phyloP scores from a whole-genome alignment of 2,113 vertebrate species.

The Corydoras sp. region DNA sequence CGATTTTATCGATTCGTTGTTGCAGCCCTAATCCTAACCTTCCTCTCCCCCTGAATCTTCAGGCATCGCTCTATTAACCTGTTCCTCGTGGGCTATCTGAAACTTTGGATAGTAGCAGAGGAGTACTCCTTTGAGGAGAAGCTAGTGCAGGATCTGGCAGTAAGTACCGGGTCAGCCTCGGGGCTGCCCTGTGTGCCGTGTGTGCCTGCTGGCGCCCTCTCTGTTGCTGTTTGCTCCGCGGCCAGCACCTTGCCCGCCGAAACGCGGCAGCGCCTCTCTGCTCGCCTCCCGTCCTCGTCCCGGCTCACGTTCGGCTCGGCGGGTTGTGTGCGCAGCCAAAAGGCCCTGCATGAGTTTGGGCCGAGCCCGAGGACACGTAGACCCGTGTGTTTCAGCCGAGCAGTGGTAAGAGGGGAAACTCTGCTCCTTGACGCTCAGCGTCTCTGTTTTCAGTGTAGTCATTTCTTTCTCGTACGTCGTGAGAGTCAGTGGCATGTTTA shows the following conservation, averaged over 20 bases:
- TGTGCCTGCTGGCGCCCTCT: conserved; percentile 57
- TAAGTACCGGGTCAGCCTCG: conserved; percentile 82
- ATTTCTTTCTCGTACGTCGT: conserved; percentile 59
- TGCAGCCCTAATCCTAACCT: conserved; percentile 55
- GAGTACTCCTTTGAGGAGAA: conserved; percentile 70
- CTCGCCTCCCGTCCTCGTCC: conserved; percentile 51
- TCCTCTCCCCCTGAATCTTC: conserved; percentile 78
- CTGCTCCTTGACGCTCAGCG: conserved; percentile 47
- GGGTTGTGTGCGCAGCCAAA: conserved; percentile 60
- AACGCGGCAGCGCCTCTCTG: conserved; percentile 56
- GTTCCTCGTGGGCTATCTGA: conserved; percentile 99
- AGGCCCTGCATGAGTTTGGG: conserved; percentile 68
- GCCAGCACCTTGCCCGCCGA: conserved; percentile 60
- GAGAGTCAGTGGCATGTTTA: conserved; percentile 65
- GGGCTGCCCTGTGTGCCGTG: conserved; percentile 62
- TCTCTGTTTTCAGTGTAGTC: conserved; percentile 63
- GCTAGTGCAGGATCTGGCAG: conserved; percentile 96
- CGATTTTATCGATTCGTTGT: no score
- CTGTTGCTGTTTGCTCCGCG: conserved; percentile 65
- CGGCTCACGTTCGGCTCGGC: conserved; percentile 51
- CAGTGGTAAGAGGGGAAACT: conserved; percentile 60
- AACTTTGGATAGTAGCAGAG: conserved; percentile 99
- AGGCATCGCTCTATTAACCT: conserved; percentile 99
- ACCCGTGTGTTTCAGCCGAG: conserved; percentile 55
- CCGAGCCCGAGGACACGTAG: conserved; percentile 52